Evolutionary conservation across 2,888 invertebrate genomes (phyloP), one percentile per base, ranked within the genome.

Genomic region (Acanthosoma haemorrhoidale): DNA sequence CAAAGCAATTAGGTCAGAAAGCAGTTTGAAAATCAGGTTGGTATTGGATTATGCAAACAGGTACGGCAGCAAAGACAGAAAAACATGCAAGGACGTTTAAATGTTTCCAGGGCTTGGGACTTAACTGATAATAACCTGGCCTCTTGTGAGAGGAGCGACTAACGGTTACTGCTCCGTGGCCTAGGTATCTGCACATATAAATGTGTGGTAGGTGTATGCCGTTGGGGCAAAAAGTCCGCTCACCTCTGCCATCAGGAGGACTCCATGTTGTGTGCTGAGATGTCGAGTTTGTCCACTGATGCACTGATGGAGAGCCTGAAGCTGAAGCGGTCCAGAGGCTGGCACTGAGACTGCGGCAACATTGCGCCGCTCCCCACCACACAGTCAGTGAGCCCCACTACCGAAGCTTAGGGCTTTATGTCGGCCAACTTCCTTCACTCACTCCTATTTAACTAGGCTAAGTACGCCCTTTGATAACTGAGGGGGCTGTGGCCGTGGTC

Each of bases 301-400:
- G n/a, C n/a, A n/a, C n/a, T n/a, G n/a, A n/a, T n/a, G n/a, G n/a
- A n/a, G n/a, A n/a, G n/a, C n/a, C n/a, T n/a, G n/a, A 29, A n/a
- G 2, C 13, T 5, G 2, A 25, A 3, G 5, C 11, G 51, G 25
- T 51, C 25, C 51, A 51, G 51, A 51, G 51, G 51, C 51, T 51
- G 51, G 51, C 51, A n/a, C 51, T 51, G 29, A 3, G n/a, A 51
- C 51, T 51, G 51, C 51, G 51, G 51, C 51, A 51, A 51, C 51
- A 51, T 13, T 25, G 51, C 51, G 6, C 13, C 2, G 4, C 6
- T 25, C 51, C 51, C 11, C n/a, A 11, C 51, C 51, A 13, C 5
- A 0, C 0, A 2, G 13, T n/a, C 51, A 5, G n/a, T 51, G 25
- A 21, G 25, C 29, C 18, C 51, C 51, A 51, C 51, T 25, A 25